Evolutionary conservation across 2,113 vertebrate genomes (phyloP), one percentile per base, ranked within the genome.

Genomic region (Alligator sinensis): DNA sequence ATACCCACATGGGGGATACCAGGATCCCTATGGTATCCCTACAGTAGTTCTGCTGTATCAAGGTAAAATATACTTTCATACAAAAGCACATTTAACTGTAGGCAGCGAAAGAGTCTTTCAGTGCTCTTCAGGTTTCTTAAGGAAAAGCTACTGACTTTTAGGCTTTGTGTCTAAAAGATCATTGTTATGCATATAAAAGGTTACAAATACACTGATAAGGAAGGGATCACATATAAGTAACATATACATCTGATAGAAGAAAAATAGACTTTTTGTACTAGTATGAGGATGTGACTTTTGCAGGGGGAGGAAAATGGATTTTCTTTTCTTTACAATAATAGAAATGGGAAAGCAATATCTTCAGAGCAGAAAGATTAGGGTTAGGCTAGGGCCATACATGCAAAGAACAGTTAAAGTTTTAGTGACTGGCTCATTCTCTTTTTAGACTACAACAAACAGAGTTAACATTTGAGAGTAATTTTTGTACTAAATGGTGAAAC

Each of bases 391-490:
- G 70, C 83, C 5, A 68, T 77, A 16, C 38, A 61, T 84, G 64
- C 19, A 90, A 82, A 92, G 86, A 72, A 70, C 17, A 87, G n/a
- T 30, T 57, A 77, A 84, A 91, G n/a, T 2, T 14, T 21, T 38
- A 25, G 63, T 11, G 16, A 77, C 77, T 87, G 54, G 13, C 2
- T 54, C 79, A 5, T 61, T 91, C 24, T 88, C 34, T 81, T 88
- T 92, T 72, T 27, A 38, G 78, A 68, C 74, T 68, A 68, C n/a
- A 93, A 84, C 64, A 92, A 84, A 86, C 3, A 9, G 22, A 91
- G 64, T 81, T 85, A 90, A 84, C 77, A 15, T 81, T 82, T 88
- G n/a, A 94, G 30, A 91, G 6, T 22, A 80, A 88, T 74, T 95
- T 61, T 34, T 79, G 63, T 38, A 27, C 17, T 72, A 85, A 80